phyloP scores from a whole-genome alignment of 2,113 vertebrate genomes.

The Nannobrachium achirus region DNA sequence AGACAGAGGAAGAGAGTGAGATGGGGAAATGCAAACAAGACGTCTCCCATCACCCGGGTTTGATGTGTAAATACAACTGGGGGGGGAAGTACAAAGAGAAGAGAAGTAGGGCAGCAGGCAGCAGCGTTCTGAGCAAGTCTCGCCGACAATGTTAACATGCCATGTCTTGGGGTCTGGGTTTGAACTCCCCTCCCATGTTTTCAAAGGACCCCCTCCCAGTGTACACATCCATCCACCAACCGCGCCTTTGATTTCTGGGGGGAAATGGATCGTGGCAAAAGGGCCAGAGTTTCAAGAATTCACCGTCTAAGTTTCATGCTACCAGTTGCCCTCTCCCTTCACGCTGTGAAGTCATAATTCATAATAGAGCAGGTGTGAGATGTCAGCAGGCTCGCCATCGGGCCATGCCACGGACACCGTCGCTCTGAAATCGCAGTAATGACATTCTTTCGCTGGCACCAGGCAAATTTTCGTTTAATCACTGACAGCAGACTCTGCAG shows the following conservation, averaged over 20 bases:
- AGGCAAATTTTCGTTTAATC: slow-evolving; percentile 16
- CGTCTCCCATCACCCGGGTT: slow-evolving; percentile 28
- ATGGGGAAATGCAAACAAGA: slow-evolving; percentile 25
- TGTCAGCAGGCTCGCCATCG: slow-evolving; percentile 33
- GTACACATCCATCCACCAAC: slow-evolving; percentile 39
- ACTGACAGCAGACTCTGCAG: background rate
- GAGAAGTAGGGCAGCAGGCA: slow-evolving; percentile 6
- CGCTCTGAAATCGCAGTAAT: slow-evolving; percentile 33
- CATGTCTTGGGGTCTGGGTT: slow-evolving; percentile 15
- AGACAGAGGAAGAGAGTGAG: too few relatives aligned
- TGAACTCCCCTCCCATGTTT: slow-evolving; percentile 33
- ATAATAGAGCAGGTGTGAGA: slow-evolving; percentile 34
- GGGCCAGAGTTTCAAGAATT: slow-evolving; percentile 1
- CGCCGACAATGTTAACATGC: slow-evolving; percentile 28
- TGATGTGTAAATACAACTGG: slow-evolving; percentile 48
- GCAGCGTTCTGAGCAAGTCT: background rate
- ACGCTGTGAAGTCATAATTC: slow-evolving; percentile 49
- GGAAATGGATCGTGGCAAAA: slow-evolving; percentile 11
- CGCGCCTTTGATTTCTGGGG: slow-evolving; percentile 37
- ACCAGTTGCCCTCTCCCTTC: slow-evolving; percentile 27
- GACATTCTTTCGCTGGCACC: slow-evolving; percentile 1
- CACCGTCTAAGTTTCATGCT: slow-evolving; percentile 21
- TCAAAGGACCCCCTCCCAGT: slow-evolving; percentile 22
- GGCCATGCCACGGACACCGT: slow-evolving; percentile 25
- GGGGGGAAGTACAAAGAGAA: slow-evolving; percentile 37